Base-by-base conservation (phyloP, 2,888 invertebrate species). In the Thumatha senex region DNA sequence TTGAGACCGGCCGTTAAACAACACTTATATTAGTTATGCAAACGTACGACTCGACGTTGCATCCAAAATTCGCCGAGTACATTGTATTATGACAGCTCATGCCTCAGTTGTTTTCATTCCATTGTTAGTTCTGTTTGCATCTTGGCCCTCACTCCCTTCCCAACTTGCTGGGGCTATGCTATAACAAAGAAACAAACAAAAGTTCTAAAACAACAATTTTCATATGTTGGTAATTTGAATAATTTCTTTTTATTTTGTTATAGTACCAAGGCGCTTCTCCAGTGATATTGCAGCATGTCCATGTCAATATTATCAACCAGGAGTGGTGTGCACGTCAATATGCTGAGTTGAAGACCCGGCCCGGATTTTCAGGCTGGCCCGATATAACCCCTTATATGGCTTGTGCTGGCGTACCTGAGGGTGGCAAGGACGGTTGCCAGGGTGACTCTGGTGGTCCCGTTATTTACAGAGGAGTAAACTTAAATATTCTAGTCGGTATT, bases 391-490 rank as follows among this genome's bases (percentile, higher is more conserved):
- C 5, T 5, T 38, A 12, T 7, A 84, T 85, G 82, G 5, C 84
- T 29, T 85, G 86, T 63, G 73, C 80, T 13, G 86, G 85, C 31
- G 62, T 73, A 31, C 49, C 54, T 24, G 12, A 61, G 13, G 80
- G 82, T 1, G 81, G 78, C 18, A 72, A 74, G 55, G 88, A 84
- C 61, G 74, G 82, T 9, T 89, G 89, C 66, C 83, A 89, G 72
- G 92, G 91, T n/a, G 92, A 93, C 78, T 89, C 90, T 46, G 93
- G 92, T 8, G 92, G 92, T 14, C 92, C 92, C 18, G 18, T 39
- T 11, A 11, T 39, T 9, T 39, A 18, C 1, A 39, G 18, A 39
- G 15, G 8, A 39, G 0, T 1, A 11, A 18, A 39, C 29, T 47
- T 54, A 1, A 54, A 78, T 2, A 58, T 82, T 9, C 24, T 67